Conservation (phyloP, 2,113 vertebrate genomes). For the Macrotus californicus region DNA sequence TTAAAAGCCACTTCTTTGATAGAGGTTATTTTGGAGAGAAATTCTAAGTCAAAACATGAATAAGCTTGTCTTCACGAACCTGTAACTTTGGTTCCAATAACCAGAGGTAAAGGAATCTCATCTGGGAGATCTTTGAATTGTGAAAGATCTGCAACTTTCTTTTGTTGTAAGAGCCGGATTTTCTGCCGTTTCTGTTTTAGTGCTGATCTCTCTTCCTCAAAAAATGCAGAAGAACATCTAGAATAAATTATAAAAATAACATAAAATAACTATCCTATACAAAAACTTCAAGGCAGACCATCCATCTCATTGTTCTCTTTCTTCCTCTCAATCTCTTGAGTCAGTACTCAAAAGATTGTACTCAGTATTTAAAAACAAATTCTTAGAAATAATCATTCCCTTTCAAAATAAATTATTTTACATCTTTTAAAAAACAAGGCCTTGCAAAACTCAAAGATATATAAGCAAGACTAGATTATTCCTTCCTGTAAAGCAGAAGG, state of each 20-base stretch:
- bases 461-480: not conserved
- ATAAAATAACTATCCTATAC: conserved; percentile 40
- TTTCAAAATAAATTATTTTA: conserved; percentile 4
- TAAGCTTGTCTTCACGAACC: conserved; percentile 77
- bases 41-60: not conserved
- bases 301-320: not conserved
- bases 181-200: conserved; percentile 96
- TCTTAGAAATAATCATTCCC: not conserved
- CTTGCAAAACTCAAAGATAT: not conserved
- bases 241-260: conserved; percentile 50
- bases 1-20: not conserved
- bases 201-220: conserved; percentile 94
- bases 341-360: no score
- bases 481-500: not conserved
- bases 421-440: not conserved
- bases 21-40: not conserved
- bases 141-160: conserved; percentile 94
- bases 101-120: conserved; percentile 95
- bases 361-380: not conserved
- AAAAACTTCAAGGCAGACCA: not conserved
- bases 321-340: not conserved
- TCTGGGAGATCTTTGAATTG: conserved; percentile 98
- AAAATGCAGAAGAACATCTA: conserved; percentile 98
- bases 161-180: conserved; percentile 95
- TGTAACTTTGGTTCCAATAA: conserved; percentile 99